A percentile compares a stretch with the other conserved stretches of the same genome.
Evolutionary conservation across 2,113 vertebrate genomes (phyloP).

Genomic region (Sphyrna mokarran): DNA sequence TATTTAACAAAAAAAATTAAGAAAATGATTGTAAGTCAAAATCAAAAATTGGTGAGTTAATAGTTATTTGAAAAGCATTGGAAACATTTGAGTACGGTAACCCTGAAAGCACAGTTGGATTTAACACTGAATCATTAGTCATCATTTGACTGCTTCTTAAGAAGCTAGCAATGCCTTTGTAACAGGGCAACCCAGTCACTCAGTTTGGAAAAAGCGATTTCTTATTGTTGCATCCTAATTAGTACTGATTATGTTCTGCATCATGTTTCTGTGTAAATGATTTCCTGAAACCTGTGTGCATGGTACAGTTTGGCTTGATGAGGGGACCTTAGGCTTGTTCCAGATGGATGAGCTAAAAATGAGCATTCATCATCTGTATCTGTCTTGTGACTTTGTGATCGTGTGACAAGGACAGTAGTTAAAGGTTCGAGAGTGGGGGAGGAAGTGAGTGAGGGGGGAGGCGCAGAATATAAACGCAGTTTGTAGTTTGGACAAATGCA

Average conservation of each 20-base stretch:
- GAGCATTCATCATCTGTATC: neutral
- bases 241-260: neutral
- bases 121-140: neutral
- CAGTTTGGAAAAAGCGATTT: neutral
- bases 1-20: neutral
- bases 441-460: no score
- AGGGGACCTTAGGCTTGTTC: neutral
- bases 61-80: neutral
- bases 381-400: neutral
- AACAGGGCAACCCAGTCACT: neutral
- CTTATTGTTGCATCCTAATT: neutral
- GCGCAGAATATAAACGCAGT: neutral
- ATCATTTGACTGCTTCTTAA: neutral
- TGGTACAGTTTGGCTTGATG: neutral
- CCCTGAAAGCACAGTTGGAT: neutral
- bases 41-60: neutral
- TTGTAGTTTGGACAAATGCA: neutral
- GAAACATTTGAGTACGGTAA: neutral
- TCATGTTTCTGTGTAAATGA: neutral
- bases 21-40: neutral
- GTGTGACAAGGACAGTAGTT: neutral
- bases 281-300: neutral
- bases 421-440: neutral
- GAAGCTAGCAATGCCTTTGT: neutral
- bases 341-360: neutral